These are phyloP conservation scores for Drosophila cognata DNA, from an alignment of 2,888 invertebrate species.

Conservation along the genomic window DNA sequence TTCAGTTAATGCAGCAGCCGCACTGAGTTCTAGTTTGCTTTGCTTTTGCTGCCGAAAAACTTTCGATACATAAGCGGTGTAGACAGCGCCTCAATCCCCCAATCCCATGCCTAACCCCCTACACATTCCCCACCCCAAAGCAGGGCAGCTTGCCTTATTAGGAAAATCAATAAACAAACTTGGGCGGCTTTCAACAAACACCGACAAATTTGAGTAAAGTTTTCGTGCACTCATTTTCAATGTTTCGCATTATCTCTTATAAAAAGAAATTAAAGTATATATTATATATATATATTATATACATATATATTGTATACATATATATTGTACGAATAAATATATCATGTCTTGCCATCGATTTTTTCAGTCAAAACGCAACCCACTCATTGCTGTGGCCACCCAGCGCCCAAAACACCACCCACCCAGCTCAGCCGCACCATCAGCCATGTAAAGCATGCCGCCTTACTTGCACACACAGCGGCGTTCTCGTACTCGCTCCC, in stretches of 20 bases:
- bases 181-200: constrained; percentile 42
- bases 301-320: neutral
- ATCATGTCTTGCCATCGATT: constrained; percentile 62
- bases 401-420: constrained; percentile 1
- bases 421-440: constrained; percentile 1
- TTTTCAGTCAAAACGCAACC: constrained; percentile 53
- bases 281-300: neutral
- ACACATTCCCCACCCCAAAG: neutral
- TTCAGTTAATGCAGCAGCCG: constrained; percentile 48
- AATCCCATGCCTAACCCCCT: neutral
- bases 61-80: constrained; percentile 67
- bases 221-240: constrained; percentile 10
- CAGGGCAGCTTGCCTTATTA: constrained; percentile 39
- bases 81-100: constrained; percentile 24
- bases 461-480: constrained; percentile 23
- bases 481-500: neutral
- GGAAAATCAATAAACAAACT: constrained; percentile 66
- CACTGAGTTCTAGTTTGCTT: constrained; percentile 44
- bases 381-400: constrained; percentile 8
- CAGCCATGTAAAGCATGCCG: constrained; percentile 22
- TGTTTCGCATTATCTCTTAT: constrained; percentile 17
- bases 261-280: constrained; percentile 39
- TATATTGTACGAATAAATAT: constrained; percentile 11
- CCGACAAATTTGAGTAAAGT: neutral
- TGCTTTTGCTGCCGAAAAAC: constrained; percentile 62